Evolutionary conservation across 2,113 vertebrate genomes (phyloP).

Genomic region (Girardinichthys multiradiatus): DNA sequence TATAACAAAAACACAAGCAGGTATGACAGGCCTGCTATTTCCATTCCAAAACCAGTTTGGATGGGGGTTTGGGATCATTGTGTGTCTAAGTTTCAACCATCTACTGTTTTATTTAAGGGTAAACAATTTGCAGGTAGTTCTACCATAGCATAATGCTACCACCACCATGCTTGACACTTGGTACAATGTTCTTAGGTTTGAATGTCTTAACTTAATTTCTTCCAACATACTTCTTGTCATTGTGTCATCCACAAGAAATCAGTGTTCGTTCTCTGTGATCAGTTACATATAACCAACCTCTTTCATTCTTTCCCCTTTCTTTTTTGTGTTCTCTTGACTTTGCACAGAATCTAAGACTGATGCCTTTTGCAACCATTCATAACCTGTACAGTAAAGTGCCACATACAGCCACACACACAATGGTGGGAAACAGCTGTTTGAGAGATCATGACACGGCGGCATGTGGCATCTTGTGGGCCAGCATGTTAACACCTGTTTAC

Average conservation of each 20-base stretch:
- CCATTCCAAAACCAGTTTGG: too few relatives aligned
- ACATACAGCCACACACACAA: conserved; percentile 9
- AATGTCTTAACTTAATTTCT: not conserved
- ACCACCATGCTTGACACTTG: not conserved
- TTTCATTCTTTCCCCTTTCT: conserved; percentile 37
- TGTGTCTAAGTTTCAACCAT: too few relatives aligned
- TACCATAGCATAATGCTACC: too few relatives aligned
- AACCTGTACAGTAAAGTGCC: conserved; percentile 43
- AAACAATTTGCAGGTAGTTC: too few relatives aligned
- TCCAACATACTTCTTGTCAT: not conserved
- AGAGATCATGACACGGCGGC: conserved; percentile 67
- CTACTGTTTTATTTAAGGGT: too few relatives aligned
- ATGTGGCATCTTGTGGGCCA: conserved; percentile 73
- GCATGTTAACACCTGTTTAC: conserved; percentile 79
- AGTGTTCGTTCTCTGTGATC: not conserved
- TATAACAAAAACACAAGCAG: too few relatives aligned
- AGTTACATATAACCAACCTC: not conserved
- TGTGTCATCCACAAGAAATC: conserved; percentile 5
- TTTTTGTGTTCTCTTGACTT: conserved; percentile 62
- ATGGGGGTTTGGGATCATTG: too few relatives aligned
- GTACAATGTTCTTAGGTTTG: not conserved
- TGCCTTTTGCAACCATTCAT: conserved; percentile 45
- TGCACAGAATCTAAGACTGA: conserved; percentile 39
- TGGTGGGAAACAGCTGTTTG: conserved; percentile 68
- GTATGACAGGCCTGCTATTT: too few relatives aligned